A percentile compares a stretch with the other conserved stretches of the same genome.
Evolutionary conservation across 2,113 vertebrate genomes (phyloP).

Genomic region (Coreoperca whiteheadi): DNA sequence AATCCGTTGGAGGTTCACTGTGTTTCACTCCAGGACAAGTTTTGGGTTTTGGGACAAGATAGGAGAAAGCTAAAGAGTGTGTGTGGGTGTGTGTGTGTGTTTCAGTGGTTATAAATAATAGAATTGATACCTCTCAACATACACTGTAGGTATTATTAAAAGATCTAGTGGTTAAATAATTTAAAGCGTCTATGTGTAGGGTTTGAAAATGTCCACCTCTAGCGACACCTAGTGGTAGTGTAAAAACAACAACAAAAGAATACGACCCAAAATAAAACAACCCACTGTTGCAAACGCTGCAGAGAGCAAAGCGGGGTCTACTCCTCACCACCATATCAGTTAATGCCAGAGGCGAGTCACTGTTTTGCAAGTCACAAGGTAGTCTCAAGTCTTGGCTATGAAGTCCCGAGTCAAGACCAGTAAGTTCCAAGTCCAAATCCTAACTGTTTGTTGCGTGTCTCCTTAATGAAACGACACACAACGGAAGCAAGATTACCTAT

Average conservation of each 20-base stretch:
- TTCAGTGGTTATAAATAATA: neutral
- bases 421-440: neutral
- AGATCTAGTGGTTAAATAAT: neutral
- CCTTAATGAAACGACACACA: neutral
- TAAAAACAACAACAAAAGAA: neutral
- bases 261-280: too few species aligned
- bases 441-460: neutral
- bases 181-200: neutral
- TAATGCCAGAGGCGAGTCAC: too few species aligned
- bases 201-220: neutral
- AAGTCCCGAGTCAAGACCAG: neutral
- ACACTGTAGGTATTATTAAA: neutral
- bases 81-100: neutral
- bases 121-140: neutral
- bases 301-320: neutral
- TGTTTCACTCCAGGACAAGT: neutral
- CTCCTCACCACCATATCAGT: neutral
- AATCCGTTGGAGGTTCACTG: neutral
- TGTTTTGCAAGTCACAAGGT: too few species aligned
- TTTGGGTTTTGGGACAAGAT: neutral
- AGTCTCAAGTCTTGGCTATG: neutral
- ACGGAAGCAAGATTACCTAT: neutral
- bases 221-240: too few species aligned
- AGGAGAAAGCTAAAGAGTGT: neutral
- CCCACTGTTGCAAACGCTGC: neutral